Conservation (phyloP, 2,888 invertebrate species). For the Cerastis leucographa region DNA sequence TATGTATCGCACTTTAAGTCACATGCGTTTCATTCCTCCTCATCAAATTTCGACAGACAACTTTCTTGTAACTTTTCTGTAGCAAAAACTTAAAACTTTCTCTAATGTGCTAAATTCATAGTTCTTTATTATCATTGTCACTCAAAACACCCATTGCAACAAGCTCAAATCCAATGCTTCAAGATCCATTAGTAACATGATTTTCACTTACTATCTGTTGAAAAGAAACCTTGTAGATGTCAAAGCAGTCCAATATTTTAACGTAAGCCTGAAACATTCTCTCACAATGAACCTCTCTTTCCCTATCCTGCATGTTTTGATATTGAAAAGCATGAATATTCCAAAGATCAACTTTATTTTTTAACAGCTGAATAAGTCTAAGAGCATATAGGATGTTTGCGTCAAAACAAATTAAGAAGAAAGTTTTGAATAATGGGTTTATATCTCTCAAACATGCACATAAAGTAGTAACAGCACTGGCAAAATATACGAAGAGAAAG, state of each 20-base stretch:
- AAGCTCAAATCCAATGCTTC: neutral
- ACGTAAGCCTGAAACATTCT: constrained; percentile 20
- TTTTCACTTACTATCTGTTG: constrained; percentile 15
- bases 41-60: too few species aligned
- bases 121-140: neutral
- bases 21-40: too few species aligned
- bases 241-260: constrained; percentile 35
- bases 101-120: neutral
- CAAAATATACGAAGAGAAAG: neutral
- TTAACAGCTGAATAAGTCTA: constrained; percentile 23
- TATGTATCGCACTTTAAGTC: too few species aligned
- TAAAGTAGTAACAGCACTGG: neutral
- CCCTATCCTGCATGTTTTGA: neutral
- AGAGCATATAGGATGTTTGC: constrained; percentile 31
- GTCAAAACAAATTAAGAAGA: constrained; percentile 10
- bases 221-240: neutral
- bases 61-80: neutral
- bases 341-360: constrained; percentile 43
- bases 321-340: constrained; percentile 19
- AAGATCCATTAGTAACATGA: neutral
- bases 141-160: neutral
- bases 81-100: neutral
- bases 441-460: neutral
- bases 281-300: neutral
- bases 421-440: neutral